phyloP scores from a whole-genome alignment of 1,140 invertebrate genomes.

The Sitobion miscanthi region DNA sequence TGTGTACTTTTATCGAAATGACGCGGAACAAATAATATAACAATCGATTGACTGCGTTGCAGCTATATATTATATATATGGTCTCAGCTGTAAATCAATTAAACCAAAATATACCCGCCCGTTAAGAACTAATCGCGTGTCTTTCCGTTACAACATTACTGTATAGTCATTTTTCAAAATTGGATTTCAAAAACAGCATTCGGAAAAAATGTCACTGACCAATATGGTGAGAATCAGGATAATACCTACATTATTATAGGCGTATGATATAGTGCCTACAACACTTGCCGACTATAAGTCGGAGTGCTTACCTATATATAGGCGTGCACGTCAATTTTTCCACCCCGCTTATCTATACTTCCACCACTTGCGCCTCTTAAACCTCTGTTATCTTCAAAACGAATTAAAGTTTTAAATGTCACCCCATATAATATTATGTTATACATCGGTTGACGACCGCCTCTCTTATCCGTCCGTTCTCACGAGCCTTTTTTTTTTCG shows the following conservation, averaged over 20 bases:
- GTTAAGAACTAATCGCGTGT: not conserved
- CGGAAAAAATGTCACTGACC: not conserved
- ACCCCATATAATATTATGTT: too few relatives aligned
- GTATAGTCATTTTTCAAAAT: not conserved
- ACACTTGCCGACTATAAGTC: rapidly evolving
- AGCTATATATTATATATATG: not conserved
- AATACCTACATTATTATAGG: too few relatives aligned
- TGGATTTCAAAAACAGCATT: not conserved
- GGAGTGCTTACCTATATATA: too few relatives aligned
- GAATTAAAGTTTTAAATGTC: too few relatives aligned
- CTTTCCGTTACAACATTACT: not conserved
- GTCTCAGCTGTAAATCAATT: not conserved
- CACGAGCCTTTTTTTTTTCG: not conserved
- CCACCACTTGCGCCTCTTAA: too few relatives aligned
- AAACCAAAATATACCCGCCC: not conserved
- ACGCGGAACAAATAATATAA: too few relatives aligned
- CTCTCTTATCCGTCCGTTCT: not conserved
- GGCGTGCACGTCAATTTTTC: not conserved
- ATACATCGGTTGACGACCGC: too few relatives aligned
- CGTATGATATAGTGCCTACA: not conserved
- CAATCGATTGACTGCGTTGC: not conserved
- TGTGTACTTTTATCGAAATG: not conserved
- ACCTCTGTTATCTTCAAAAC: too few relatives aligned
- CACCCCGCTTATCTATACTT: not conserved
- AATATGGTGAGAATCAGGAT: not conserved